Percentiles rank a stretch among this genome's conserved stretches.
phyloP scores from a whole-genome alignment of 2,797 vertebrate species.

The Epinephelus coioides region DNA sequence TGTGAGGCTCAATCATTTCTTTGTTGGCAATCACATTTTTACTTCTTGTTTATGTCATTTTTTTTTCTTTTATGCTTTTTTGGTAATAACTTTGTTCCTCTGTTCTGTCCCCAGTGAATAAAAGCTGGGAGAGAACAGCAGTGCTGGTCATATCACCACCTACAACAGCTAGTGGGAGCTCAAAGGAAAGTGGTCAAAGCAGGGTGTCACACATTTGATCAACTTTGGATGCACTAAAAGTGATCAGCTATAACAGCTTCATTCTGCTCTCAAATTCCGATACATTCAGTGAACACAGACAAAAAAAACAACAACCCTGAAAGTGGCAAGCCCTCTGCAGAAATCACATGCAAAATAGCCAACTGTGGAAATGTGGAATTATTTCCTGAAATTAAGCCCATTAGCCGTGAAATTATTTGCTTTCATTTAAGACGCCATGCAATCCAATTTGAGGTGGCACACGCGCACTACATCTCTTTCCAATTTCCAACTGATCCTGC shows the following conservation, averaged over 20 bases:
- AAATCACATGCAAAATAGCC: conserved; percentile 80
- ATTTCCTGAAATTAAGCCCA: conserved; percentile 84
- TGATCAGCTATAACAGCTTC: conserved; percentile 26
- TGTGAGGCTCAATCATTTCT: conserved; percentile 79
- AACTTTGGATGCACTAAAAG: conserved; percentile 46
- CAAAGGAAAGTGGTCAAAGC: conserved; percentile 56
- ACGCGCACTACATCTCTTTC: conserved; percentile 71
- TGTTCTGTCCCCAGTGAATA: conserved; percentile 52
- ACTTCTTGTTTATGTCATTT: conserved; percentile 74
- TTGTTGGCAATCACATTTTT: conserved; percentile 80
- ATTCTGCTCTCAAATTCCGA: conserved; percentile 58
- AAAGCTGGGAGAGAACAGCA: conserved; percentile 46
- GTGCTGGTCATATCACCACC: conserved; percentile 36
- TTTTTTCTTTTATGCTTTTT: conserved; percentile 52
- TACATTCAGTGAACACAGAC: conserved; percentile 44
- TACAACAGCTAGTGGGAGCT: conserved; percentile 27
- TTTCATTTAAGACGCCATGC: conserved; percentile 82
- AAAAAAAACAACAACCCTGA: conserved; percentile 56
- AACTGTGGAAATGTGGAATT: conserved; percentile 83
- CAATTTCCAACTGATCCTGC: conserved; percentile 81
- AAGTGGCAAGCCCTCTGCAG: conserved; percentile 64
- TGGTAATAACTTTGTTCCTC: conserved; percentile 68
- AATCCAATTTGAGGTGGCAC: conserved; percentile 82
- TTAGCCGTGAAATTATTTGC: conserved; percentile 86
- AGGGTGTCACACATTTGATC: conserved; percentile 58